These are phyloP conservation scores for Tillus elongatus DNA, from an alignment of 2,888 invertebrate genomes.

Conservation along the genomic window DNA sequence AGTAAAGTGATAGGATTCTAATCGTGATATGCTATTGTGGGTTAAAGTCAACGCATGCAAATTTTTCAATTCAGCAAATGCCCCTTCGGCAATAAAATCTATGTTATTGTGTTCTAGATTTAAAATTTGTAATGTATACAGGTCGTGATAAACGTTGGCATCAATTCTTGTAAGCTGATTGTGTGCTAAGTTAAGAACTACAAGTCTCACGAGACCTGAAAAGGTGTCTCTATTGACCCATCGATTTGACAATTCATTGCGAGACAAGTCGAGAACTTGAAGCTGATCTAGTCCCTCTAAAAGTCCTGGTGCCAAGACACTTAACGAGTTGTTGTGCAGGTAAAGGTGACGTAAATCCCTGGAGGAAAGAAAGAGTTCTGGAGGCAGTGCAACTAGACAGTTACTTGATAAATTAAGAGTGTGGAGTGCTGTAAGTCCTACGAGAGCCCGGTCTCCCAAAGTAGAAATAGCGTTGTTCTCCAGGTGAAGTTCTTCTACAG, in stretches of 20 bases:
- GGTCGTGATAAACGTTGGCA: slow-evolving; percentile 60
- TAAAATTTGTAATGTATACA: slow-evolving; percentile 65
- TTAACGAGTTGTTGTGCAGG: slow-evolving; percentile 67
- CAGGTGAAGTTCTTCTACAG: slow-evolving; percentile 59
- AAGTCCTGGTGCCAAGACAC: slow-evolving; percentile 64
- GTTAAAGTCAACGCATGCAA: slow-evolving; percentile 66
- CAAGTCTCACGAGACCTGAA: slow-evolving; percentile 61
- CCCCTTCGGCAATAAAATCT: slow-evolving; percentile 59
- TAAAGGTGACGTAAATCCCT: slow-evolving; percentile 62
- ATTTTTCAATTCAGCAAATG: slow-evolving; percentile 67
- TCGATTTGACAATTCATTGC: slow-evolving; percentile 65
- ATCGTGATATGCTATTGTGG: slow-evolving; percentile 58
- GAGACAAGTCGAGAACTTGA: slow-evolving; percentile 62
- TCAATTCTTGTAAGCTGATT: slow-evolving; percentile 66
- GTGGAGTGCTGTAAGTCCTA: slow-evolving; percentile 58
- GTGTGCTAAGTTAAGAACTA: slow-evolving; percentile 64
- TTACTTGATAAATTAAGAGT: slow-evolving; percentile 73
- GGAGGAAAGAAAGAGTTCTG: slow-evolving; percentile 67
- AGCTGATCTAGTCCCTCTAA: slow-evolving; percentile 65
- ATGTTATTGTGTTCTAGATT: slow-evolving; percentile 65
- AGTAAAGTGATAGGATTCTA: slow-evolving; percentile 61
- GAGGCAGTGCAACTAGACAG: slow-evolving; percentile 64
- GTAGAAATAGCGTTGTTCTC: slow-evolving; percentile 69
- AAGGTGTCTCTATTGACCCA: slow-evolving; percentile 73
- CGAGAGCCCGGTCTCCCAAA: slow-evolving; percentile 65